Evolutionary conservation across 2,888 invertebrate genomes (phyloP).

Genomic region (Melanostoma mellinum): DNA sequence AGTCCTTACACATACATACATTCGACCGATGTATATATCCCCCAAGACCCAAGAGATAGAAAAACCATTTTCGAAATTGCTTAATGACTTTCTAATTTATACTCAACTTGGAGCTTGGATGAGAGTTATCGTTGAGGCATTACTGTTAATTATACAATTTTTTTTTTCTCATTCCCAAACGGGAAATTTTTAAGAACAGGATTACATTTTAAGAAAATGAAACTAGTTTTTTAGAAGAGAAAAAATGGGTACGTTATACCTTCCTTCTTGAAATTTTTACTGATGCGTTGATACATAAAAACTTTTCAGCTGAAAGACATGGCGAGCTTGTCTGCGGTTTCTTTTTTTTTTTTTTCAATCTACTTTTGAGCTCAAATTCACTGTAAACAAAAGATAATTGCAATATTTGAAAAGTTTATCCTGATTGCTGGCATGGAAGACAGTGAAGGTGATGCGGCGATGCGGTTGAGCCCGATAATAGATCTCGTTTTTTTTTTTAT

Average conservation of each 20-base stretch:
- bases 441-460: neutral
- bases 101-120: conserved; percentile 60
- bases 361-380: conserved; percentile 19
- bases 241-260: neutral
- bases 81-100: conserved; percentile 75
- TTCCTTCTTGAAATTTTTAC: conserved; percentile 1
- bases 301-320: conserved; percentile 25
- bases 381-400: conserved; percentile 60
- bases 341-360: neutral
- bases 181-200: conserved; percentile 38
- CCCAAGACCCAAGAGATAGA: conserved; percentile 1
- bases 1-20: neutral
- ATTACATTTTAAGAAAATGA: conserved; percentile 16
- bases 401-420: conserved; percentile 64
- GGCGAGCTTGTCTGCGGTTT: neutral
- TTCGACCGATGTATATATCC: neutral
- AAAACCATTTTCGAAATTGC: conserved; percentile 74
- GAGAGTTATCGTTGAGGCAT: conserved; percentile 69
- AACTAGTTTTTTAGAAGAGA: conserved; percentile 5
- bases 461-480: conserved; percentile 29
- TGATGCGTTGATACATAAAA: neutral
- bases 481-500: conserved; percentile 4
- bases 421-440: conserved; percentile 34
- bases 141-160: conserved; percentile 73
- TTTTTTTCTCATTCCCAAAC: conserved; percentile 59